Conservation (phyloP, 2,888 invertebrate genomes). For the Rambutsinella grinnellia region DNA sequence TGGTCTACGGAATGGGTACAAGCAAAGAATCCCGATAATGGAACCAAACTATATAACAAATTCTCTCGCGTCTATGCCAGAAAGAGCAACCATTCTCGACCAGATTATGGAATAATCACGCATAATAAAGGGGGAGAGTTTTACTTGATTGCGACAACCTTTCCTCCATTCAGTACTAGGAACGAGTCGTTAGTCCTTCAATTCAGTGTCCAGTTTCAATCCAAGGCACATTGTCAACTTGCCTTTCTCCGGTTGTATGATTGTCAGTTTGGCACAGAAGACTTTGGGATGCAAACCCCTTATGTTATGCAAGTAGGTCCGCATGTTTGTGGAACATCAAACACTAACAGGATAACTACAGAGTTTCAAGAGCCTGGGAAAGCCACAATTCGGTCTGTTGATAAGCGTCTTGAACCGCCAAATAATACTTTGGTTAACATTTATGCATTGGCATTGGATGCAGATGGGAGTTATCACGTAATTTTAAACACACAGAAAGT, state of each 20-base stretch:
- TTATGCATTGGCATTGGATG: constrained; percentile 30
- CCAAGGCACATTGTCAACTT: constrained; percentile 39
- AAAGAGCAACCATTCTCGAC: constrained; percentile 37
- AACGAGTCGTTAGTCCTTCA: constrained; percentile 42
- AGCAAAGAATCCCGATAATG: constrained; percentile 15
- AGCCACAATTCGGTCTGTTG: constrained; percentile 21
- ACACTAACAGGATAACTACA: constrained; percentile 4
- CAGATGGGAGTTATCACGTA: constrained; percentile 36
- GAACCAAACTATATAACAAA: constrained; percentile 37
- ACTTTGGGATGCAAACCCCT: constrained; percentile 34
- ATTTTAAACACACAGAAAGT: constrained; percentile 19
- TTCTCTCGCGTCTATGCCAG: constrained; percentile 40
- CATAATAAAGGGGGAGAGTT: constrained; percentile 50
- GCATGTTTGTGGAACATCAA: constrained; percentile 21
- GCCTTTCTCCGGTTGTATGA: constrained; percentile 45
- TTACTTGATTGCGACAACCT: constrained; percentile 37
- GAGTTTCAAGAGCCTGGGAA: constrained; percentile 45
- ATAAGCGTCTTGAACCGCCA: constrained; percentile 28
- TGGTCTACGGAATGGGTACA: constrained; percentile 39
- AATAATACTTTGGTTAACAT: constrained; percentile 33
- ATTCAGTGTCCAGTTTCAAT: constrained; percentile 48
- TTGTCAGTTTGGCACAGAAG: constrained; percentile 44
- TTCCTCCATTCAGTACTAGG: constrained; percentile 47
- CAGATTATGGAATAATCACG: constrained; percentile 46
- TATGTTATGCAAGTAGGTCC: constrained; percentile 52